These are phyloP conservation scores for Drosophila basisetae DNA, from an alignment of 2,888 invertebrate genomes.

Conservation along the genomic window DNA sequence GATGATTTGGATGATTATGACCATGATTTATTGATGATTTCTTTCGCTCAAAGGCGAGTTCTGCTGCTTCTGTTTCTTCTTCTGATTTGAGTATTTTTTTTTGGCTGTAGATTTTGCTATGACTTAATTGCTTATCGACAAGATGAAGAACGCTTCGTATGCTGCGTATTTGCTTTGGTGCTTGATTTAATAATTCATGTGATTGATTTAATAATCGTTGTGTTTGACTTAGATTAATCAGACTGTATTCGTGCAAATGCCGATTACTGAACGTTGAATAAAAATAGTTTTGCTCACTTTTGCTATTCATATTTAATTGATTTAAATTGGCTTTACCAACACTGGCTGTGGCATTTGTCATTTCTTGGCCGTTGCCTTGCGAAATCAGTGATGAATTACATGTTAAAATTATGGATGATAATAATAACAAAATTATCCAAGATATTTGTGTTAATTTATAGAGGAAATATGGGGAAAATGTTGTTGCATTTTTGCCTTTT, in stretches of 20 bases:
- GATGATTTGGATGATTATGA: neutral
- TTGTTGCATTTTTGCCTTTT: neutral
- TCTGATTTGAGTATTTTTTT: neutral
- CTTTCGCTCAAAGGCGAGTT: neutral
- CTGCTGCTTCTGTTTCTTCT: neutral
- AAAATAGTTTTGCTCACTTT: conserved; percentile 9
- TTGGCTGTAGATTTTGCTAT: neutral
- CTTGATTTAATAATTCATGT: neutral
- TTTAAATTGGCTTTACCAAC: conserved; percentile 11
- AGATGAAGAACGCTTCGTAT: neutral
- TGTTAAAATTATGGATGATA: conserved; percentile 50
- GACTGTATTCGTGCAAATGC: conserved; percentile 55
- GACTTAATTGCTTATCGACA: neutral
- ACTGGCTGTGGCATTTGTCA: conserved; percentile 10
- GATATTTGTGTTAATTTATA: conserved; percentile 54
- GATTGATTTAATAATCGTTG: conserved; percentile 2
- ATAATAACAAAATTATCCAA: conserved; percentile 50
- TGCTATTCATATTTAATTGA: conserved; percentile 7
- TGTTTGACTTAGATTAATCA: conserved; percentile 63
- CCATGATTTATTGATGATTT: neutral
- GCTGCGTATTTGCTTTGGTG: conserved; percentile 3
- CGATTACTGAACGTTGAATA: conserved; percentile 12
- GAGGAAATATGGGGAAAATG: conserved; percentile 33
- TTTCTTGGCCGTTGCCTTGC: conserved; percentile 38
- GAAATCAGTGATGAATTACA: conserved; percentile 33